These are phyloP conservation scores for Parasteatoda lunata DNA, from an alignment of 2,888 invertebrate species.

Conservation along the genomic window DNA sequence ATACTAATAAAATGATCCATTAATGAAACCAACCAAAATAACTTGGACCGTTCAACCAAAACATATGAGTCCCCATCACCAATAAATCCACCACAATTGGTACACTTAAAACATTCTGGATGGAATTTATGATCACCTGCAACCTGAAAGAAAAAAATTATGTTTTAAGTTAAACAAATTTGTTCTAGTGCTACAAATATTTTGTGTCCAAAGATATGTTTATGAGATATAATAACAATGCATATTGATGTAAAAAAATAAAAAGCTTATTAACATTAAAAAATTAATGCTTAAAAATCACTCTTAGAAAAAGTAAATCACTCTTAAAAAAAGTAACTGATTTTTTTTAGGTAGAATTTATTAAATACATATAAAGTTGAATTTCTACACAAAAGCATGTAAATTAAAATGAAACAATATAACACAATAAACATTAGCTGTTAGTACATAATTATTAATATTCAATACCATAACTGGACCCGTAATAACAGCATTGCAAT, in stretches of 20 bases:
- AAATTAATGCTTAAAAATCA: no score
- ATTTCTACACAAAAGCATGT: neutral
- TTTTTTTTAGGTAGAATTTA: no score
- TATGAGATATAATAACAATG: no score
- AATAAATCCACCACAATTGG: slow-evolving; percentile 85
- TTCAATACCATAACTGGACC: slow-evolving; percentile 87
- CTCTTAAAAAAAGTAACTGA: no score
- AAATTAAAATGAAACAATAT: neutral
- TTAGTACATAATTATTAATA: neutral
- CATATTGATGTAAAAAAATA: no score
- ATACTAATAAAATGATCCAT: no score
- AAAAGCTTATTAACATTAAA: no score
- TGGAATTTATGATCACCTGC: slow-evolving; percentile 96
- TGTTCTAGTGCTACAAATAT: no score
- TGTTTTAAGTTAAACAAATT: no score
- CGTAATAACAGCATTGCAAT: slow-evolving; percentile 88
- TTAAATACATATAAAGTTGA: no score
- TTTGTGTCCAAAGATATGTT: no score
- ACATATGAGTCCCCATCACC: slow-evolving; percentile 95
- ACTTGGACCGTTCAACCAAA: slow-evolving; percentile 88
- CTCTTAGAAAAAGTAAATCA: no score
- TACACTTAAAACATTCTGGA: slow-evolving; percentile 95
- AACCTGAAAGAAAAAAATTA: slow-evolving; percentile 74
- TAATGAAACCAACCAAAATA: slow-evolving; percentile 83
- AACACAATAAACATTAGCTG: neutral